Evolutionary conservation across 2,797 vertebrate species (phyloP).

Genomic region (Spinus pinus): DNA sequence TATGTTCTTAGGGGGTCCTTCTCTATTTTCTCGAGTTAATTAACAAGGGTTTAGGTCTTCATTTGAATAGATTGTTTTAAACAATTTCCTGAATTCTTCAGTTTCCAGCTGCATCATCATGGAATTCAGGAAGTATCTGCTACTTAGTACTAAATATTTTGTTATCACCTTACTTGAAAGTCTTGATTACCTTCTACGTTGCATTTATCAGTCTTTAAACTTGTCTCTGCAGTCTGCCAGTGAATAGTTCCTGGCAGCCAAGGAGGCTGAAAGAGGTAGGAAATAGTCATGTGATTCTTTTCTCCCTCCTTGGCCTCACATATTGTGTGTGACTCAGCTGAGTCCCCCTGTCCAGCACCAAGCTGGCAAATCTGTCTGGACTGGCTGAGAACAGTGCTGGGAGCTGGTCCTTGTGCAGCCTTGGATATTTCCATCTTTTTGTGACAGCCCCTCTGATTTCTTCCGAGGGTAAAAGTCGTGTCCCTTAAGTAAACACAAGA

Average conservation of each 20-base stretch:
- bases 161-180: background rate
- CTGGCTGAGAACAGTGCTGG: accelerated
- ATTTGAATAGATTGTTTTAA: background rate
- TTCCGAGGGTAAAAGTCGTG: background rate
- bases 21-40: background rate
- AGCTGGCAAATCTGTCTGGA: background rate
- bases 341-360: background rate
- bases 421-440: background rate
- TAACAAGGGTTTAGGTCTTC: background rate
- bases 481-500: background rate
- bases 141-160: background rate
- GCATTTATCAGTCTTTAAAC: background rate
- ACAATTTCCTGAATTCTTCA: background rate
- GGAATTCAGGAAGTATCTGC: background rate
- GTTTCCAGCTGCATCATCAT: background rate
- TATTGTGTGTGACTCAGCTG: background rate
- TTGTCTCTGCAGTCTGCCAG: background rate
- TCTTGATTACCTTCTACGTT: background rate
- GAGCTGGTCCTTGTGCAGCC: background rate
- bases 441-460: background rate
- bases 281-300: background rate
- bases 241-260: background rate
- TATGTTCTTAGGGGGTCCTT: background rate
- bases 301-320: background rate
- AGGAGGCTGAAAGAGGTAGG: background rate